These are phyloP conservation scores for Archilochus colubris DNA, from an alignment of 2,113 vertebrate species.

Conservation along the genomic window DNA sequence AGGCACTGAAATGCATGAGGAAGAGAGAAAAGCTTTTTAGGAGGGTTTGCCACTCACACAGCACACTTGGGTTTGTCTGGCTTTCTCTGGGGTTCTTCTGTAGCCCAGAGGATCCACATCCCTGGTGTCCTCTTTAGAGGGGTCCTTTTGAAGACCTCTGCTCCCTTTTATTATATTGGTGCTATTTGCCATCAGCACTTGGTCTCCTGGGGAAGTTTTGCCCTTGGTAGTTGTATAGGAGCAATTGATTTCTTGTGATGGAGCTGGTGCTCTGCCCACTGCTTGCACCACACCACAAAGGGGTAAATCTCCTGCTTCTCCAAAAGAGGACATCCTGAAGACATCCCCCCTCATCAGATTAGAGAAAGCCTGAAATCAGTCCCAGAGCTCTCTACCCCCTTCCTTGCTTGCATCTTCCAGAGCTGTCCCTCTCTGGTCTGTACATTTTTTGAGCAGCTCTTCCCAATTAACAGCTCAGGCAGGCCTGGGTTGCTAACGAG, in stretches of 20 bases:
- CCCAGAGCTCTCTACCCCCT: neutral
- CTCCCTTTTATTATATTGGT: neutral
- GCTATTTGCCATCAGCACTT: neutral
- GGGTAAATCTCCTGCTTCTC: neutral
- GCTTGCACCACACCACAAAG: rapidly evolving
- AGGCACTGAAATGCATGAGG: neutral
- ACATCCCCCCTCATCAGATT: too few relatives aligned
- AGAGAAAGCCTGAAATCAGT: neutral
- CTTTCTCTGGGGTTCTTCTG: neutral
- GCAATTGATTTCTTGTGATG: neutral
- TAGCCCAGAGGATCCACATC: neutral
- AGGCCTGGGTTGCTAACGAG: neutral
- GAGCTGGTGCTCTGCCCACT: neutral
- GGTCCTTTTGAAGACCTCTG: neutral
- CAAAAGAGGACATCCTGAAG: rapidly evolving
- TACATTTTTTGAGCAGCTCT: neutral
- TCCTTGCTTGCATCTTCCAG: neutral
- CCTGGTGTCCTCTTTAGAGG: neutral
- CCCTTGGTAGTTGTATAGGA: neutral
- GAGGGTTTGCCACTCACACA: rapidly evolving
- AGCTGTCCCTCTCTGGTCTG: too few relatives aligned
- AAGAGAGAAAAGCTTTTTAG: neutral
- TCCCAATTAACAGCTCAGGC: neutral
- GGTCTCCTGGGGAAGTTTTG: neutral
- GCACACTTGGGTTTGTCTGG: neutral